These are phyloP conservation scores for Ophiodon elongatus DNA, from an alignment of 2,113 vertebrate species.

Conservation along the genomic window DNA sequence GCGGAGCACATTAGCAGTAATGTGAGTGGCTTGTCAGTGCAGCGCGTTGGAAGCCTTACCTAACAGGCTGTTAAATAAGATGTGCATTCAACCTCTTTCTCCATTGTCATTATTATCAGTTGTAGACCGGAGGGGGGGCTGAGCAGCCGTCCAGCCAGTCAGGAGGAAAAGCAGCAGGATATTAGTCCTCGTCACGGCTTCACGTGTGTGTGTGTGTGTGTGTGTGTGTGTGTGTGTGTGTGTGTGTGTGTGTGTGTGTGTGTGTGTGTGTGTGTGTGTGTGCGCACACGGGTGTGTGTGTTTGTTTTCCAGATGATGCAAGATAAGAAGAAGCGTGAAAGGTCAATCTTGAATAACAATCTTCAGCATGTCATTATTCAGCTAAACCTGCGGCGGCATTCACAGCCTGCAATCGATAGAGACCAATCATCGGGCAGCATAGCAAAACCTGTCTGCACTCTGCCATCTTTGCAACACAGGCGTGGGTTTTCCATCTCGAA, in stretches of 20 bases:
- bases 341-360: conserved; percentile 42
- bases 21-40: conserved; percentile 70
- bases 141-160: conserved; percentile 19
- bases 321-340: conserved; percentile 27
- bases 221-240: no score
- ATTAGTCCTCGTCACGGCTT: not conserved
- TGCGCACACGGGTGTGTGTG: not conserved
- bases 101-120: conserved; percentile 52
- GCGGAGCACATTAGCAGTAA: conserved; percentile 55
- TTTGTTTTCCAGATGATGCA: conserved; percentile 30
- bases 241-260: not conserved
- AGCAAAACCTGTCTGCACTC: not conserved
- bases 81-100: conserved; percentile 55
- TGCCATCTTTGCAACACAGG: not conserved
- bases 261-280: not conserved
- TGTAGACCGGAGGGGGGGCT: conserved; percentile 4
- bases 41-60: conserved; percentile 51
- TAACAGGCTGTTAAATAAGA: conserved; percentile 74
- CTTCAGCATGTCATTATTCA: conserved; percentile 27
- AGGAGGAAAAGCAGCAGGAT: conserved; percentile 32
- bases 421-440: not conserved
- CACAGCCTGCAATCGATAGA: conserved; percentile 6
- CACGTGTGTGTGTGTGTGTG: not conserved
- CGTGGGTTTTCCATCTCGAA: not conserved
- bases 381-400: not conserved